Evolutionary conservation across 2,888 invertebrate genomes (phyloP).

Genomic region (Drosophila mimica): DNA sequence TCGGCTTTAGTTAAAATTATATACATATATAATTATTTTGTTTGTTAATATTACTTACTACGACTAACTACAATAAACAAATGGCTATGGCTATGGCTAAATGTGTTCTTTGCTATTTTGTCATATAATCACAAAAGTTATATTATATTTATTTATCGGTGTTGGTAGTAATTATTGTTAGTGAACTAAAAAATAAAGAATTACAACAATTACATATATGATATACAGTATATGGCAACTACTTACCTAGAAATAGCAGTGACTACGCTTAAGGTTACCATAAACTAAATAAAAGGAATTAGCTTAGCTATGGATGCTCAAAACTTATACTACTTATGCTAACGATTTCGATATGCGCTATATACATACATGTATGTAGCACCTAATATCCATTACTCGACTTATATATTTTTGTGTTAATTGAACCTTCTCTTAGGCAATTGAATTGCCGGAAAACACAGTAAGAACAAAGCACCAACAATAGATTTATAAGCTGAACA

Average conservation of each 20-base stretch:
- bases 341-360: conserved; percentile 28
- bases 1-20: conserved; percentile 16
- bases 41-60: conserved; percentile 48
- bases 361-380: conserved; percentile 7
- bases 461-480: conserved; percentile 84
- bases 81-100: conserved; percentile 63
- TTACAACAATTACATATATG: conserved; percentile 41
- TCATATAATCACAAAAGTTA: conserved; percentile 71
- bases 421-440: conserved; percentile 68
- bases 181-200: conserved; percentile 34
- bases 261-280: conserved; percentile 41
- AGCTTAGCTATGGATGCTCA: conserved; percentile 44
- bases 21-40: conserved; percentile 30
- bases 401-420: conserved; percentile 38
- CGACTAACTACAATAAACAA: conserved; percentile 53
- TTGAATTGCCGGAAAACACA: conserved; percentile 76
- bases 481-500: conserved; percentile 74
- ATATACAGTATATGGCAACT: conserved; percentile 40
- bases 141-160: conserved; percentile 73
- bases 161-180: conserved; percentile 78
- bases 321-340: conserved; percentile 22
- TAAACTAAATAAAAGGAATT: conserved; percentile 26
- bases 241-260: conserved; percentile 36
- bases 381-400: conserved; percentile 22
- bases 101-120: conserved; percentile 79